Conservation (phyloP, 2,797 vertebrate genomes). For the Gymnoscopelus braueri region DNA sequence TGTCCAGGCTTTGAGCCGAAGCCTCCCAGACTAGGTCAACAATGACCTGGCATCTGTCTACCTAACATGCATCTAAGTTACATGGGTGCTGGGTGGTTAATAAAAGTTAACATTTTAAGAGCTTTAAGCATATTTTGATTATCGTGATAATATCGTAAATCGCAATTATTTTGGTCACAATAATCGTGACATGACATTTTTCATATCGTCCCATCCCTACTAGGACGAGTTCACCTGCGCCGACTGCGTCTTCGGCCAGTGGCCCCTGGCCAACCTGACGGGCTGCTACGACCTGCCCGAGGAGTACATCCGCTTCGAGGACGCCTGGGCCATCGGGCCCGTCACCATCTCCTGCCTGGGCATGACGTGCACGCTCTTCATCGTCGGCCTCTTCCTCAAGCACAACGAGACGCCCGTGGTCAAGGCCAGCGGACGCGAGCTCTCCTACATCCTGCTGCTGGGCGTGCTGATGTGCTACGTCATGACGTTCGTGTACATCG, state of each 20-base stretch:
- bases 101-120: too few relatives aligned
- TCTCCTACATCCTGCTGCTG: conserved; percentile 95
- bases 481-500: conserved; percentile 98
- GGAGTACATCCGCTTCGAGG: conserved; percentile 96
- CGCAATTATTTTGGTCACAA: too few relatives aligned
- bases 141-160: too few relatives aligned
- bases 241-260: conserved; percentile 93
- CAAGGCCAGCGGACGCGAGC: conserved; percentile 96
- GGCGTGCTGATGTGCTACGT: conserved; percentile 97
- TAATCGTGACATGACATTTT: too few relatives aligned
- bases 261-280: conserved; percentile 93
- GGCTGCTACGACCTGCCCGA: conserved; percentile 95
- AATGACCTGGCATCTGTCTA: too few relatives aligned
- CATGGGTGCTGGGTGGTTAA: too few relatives aligned
- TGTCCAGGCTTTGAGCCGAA: too few relatives aligned
- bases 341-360: conserved; percentile 95
- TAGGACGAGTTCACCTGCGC: conserved; percentile 93
- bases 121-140: too few relatives aligned
- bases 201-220: too few relatives aligned
- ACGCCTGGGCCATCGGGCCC: conserved; percentile 95
- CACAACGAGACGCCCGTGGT: conserved; percentile 95
- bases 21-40: too few relatives aligned
- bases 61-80: too few relatives aligned
- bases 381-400: conserved; percentile 90
- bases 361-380: conserved; percentile 91